Percentiles rank a stretch among this genome's conserved stretches.
These are phyloP conservation scores for Rhinopithecus roxellana DNA, from an alignment of 2,113 vertebrate species.

Conservation along the genomic window DNA sequence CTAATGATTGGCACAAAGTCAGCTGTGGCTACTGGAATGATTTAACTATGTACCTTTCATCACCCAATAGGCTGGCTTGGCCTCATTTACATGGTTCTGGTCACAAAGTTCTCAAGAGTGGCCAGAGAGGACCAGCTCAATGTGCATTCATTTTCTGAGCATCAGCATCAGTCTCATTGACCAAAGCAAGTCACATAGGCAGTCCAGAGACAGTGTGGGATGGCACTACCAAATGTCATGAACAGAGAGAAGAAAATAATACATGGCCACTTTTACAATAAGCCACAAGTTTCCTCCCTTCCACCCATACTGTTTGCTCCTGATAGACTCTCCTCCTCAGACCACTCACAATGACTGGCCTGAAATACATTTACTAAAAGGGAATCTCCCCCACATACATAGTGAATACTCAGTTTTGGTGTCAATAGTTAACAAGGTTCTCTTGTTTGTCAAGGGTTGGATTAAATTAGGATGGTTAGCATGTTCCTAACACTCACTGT, in stretches of 20 bases:
- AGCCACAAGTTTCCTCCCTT: not conserved
- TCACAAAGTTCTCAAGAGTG: not conserved
- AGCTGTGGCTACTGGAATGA: not conserved
- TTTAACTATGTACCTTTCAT: not conserved
- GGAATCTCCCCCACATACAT: not conserved
- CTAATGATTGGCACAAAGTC: not conserved
- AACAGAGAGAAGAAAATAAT: not conserved
- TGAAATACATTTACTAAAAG: not conserved
- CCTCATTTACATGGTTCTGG: not conserved
- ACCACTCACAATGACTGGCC: not conserved
- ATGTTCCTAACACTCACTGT: not conserved
- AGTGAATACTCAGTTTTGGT: not conserved
- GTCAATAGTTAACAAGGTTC: not conserved
- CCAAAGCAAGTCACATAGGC: not conserved
- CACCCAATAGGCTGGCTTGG: not conserved
- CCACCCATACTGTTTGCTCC: not conserved
- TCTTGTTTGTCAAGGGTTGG: not conserved
- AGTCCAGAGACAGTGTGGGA: not conserved
- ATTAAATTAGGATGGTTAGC: not conserved
- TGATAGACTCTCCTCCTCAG: not conserved
- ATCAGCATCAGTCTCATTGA: not conserved
- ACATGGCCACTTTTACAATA: not conserved
- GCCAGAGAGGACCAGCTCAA: not conserved
- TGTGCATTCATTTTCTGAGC: not conserved
- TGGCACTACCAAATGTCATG: not conserved